Evolutionary conservation across 1,140 invertebrate species (phyloP).

Genomic region (Ceratina australensis): DNA sequence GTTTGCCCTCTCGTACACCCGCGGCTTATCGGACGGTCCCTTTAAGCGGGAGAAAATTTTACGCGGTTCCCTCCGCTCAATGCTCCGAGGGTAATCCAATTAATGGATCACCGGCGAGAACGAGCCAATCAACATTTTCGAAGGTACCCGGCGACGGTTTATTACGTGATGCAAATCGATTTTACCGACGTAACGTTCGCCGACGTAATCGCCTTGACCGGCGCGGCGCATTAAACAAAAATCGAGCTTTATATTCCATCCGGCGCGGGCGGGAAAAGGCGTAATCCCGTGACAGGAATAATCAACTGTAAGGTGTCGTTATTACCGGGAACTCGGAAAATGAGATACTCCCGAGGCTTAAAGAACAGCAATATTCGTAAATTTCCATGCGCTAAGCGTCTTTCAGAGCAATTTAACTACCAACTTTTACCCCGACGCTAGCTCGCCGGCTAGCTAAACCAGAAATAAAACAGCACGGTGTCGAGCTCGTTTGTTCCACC

Average conservation of each 20-base stretch:
- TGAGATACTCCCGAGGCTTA: slow-evolving; percentile 44
- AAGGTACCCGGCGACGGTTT: background rate
- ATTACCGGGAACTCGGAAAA: slow-evolving; percentile 35
- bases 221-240: background rate
- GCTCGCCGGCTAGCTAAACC: slow-evolving; percentile 26
- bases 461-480: slow-evolving; percentile 50
- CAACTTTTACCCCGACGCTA: slow-evolving; percentile 46
- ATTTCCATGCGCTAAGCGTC: slow-evolving; percentile 52
- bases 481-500: slow-evolving; percentile 39
- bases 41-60: background rate
- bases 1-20: background rate
- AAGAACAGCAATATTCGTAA: slow-evolving; percentile 58
- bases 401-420: slow-evolving; percentile 56
- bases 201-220: background rate
- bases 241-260: background rate
- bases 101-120: background rate
- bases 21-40: background rate
- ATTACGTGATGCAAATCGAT: slow-evolving; percentile 9
- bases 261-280: background rate
- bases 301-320: slow-evolving; percentile 23
- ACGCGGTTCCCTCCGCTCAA: background rate
- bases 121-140: slow-evolving; percentile 17
- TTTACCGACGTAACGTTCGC: background rate
- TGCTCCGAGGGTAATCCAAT: background rate
- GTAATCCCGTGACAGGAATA: slow-evolving; percentile 21